A percentile compares a stretch with the other conserved stretches of the same genome.
Conservation (phyloP, 2,113 vertebrate species). For the Bufo gargarizans region DNA sequence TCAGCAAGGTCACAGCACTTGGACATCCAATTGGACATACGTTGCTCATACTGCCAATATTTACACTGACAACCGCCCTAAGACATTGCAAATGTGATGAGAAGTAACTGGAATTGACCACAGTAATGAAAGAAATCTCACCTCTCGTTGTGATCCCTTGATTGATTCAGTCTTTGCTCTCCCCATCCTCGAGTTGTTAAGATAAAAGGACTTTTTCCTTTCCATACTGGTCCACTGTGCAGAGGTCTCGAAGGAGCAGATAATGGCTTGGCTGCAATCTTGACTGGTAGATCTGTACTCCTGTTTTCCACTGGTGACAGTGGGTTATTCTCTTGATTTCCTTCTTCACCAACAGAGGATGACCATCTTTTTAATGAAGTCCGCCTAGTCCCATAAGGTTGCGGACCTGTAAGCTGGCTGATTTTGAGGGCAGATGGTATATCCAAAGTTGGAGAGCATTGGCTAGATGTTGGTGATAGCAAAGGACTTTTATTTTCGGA, state of each 20-base stretch:
- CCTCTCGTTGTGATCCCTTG: conserved; percentile 8
- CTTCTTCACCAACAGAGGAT: conserved; percentile 13
- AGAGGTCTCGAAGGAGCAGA: background rate
- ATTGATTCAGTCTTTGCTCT: conserved; percentile 7
- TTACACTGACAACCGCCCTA: background rate
- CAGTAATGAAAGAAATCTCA: background rate
- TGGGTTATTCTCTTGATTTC: background rate
- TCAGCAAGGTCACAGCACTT: background rate
- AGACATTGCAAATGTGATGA: background rate
- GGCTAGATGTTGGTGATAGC: conserved; percentile 2
- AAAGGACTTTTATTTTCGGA: background rate
- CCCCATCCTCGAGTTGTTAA: conserved; percentile 49
- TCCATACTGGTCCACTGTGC: conserved; percentile 5
- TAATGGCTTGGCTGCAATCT: background rate
- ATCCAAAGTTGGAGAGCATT: conserved; percentile 14
- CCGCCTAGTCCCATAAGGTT: conserved; percentile 37
- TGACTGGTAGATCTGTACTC: background rate
- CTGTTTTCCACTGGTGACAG: conserved; percentile 24
- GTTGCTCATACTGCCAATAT: too few species aligned
- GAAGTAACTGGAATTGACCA: background rate
- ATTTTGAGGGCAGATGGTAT: conserved; percentile 38
- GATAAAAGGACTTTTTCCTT: conserved; percentile 39
- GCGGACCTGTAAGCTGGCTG: conserved; percentile 39
- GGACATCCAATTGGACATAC: background rate
- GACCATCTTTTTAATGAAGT: conserved; percentile 39